These are phyloP conservation scores for Drosophila quinaria DNA, from an alignment of 2,888 invertebrate species.

Conservation along the genomic window DNA sequence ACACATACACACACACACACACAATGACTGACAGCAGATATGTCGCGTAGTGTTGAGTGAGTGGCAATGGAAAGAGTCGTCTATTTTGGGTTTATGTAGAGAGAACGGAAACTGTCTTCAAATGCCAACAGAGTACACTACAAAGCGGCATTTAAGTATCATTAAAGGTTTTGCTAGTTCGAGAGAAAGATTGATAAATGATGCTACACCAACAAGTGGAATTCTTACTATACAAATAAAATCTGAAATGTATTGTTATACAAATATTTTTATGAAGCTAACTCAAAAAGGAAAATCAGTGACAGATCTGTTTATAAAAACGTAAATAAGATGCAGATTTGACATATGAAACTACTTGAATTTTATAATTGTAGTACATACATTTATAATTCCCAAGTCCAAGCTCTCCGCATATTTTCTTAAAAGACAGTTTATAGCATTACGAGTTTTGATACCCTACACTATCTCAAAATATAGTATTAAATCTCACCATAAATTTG, in stretches of 20 bases:
- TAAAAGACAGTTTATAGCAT: not conserved
- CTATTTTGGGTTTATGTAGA: conserved; percentile 41
- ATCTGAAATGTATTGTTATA: no score
- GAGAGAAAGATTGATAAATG: not conserved
- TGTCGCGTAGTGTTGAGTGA: conserved; percentile 60
- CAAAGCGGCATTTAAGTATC: conserved; percentile 7
- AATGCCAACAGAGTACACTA: conserved; percentile 40
- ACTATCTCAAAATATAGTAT: no score
- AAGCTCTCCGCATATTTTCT: no score
- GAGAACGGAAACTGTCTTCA: conserved; percentile 40
- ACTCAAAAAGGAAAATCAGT: no score
- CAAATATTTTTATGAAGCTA: no score
- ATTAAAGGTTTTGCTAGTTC: not conserved
- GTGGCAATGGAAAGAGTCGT: conserved; percentile 50
- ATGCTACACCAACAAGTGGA: not conserved
- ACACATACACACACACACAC: conserved; percentile 9
- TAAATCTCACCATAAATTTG: no score
- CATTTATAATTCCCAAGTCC: no score
- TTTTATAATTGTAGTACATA: no score
- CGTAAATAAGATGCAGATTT: not conserved
- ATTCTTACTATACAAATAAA: no score
- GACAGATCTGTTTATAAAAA: not conserved
- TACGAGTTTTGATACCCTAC: no score
- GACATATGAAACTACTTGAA: not conserved
- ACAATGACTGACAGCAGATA: conserved; percentile 57